Conservation (phyloP, 2,888 invertebrate genomes). For the Drosophila falleni region DNA sequence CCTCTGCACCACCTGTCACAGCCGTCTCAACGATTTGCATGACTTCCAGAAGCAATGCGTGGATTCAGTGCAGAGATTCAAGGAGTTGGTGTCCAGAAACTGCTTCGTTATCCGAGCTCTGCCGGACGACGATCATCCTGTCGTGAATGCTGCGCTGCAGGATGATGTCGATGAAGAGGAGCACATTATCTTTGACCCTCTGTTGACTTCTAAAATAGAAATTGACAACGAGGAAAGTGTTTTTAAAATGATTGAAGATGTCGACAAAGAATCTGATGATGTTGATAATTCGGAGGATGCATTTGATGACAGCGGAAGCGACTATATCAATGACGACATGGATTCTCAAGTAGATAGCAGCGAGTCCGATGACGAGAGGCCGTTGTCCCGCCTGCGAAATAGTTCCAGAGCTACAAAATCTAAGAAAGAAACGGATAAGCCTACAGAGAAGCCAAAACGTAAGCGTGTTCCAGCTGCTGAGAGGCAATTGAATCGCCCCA, state of each 20-base stretch:
- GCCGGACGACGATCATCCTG: background rate
- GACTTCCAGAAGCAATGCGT: constrained; percentile 80
- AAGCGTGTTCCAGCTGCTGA: constrained; percentile 49
- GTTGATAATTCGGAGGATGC: constrained; percentile 31
- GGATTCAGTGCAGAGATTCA: constrained; percentile 78
- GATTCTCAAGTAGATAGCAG: constrained; percentile 63
- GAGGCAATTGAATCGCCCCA: too few relatives aligned
- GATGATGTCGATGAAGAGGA: constrained; percentile 60
- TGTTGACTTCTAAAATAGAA: constrained; percentile 64
- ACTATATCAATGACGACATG: constrained; percentile 49
- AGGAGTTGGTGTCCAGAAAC: constrained; percentile 67
- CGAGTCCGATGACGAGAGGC: constrained; percentile 71
- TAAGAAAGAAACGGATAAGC: constrained; percentile 28
- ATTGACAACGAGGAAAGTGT: constrained; percentile 79
- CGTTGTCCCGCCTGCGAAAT: constrained; percentile 57
- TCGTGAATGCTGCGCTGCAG: constrained; percentile 41
- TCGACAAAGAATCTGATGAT: constrained; percentile 61
- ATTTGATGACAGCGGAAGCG: constrained; percentile 41
- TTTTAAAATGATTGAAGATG: constrained; percentile 76
- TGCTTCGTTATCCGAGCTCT: constrained; percentile 22
- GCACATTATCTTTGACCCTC: constrained; percentile 53
- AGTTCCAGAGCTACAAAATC: constrained; percentile 2
- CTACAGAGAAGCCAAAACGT: constrained; percentile 47
- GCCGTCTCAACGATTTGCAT: constrained; percentile 76
- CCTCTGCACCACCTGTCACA: constrained; percentile 74